A percentile compares a stretch with the other conserved stretches of the same genome.
phyloP scores from a whole-genome alignment of 2,113 vertebrate genomes.

The Oreocharis arfaki region DNA sequence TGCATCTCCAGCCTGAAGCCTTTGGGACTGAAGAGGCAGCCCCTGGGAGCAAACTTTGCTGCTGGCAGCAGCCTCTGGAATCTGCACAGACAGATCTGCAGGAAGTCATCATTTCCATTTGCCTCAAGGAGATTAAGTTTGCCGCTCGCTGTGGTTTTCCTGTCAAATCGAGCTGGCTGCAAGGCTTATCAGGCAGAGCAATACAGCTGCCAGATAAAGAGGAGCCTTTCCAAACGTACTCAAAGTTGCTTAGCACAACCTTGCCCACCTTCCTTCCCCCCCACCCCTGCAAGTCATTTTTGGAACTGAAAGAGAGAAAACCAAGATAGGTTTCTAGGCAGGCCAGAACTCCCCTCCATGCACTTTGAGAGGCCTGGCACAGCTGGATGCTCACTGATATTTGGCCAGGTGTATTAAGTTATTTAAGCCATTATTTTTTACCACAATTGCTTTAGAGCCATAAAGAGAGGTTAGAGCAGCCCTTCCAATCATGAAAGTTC shows the following conservation, averaged over 20 bases:
- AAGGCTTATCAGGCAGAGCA: neutral
- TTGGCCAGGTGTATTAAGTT: neutral
- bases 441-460: neutral
- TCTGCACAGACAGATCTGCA: neutral
- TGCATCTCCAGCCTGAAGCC: neutral
- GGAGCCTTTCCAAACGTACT: neutral
- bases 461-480: neutral
- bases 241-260: neutral
- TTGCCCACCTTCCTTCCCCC: neutral
- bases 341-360: neutral
- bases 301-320: neutral
- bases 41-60: neutral
- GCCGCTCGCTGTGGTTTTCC: neutral
- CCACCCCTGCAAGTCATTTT: neutral
- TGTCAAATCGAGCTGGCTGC: neutral
- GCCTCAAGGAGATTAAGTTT: neutral
- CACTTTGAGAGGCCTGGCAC: neutral
- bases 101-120: neutral
- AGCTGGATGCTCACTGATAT: neutral
- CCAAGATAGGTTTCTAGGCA: accelerated
- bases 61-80: neutral
- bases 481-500: neutral
- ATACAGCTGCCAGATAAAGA: neutral
- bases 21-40: neutral
- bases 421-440: neutral